Conservation (phyloP, 2,888 invertebrate genomes). For the Serripes groenlandicus region DNA sequence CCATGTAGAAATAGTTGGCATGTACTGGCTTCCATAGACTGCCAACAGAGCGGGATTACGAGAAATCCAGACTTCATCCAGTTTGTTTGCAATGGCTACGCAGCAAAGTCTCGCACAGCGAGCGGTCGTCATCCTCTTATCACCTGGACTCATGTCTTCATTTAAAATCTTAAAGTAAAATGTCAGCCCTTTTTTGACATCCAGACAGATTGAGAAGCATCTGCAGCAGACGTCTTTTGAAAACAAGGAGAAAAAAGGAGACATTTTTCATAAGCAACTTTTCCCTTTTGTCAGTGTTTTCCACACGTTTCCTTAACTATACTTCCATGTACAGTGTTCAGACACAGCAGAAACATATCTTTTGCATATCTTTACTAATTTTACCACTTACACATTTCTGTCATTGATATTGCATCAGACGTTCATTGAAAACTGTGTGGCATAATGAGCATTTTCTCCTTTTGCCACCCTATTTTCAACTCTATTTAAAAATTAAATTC, state of each 20-base stretch:
- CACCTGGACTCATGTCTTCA: slow-evolving; percentile 67
- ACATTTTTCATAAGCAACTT: too few relatives aligned
- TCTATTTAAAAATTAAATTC: neutral
- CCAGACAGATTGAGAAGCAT: neutral
- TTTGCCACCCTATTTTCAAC: too few relatives aligned
- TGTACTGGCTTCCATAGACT: slow-evolving; percentile 89
- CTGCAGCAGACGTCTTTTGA: slow-evolving; percentile 5
- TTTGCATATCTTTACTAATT: too few relatives aligned
- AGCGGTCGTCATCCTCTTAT: slow-evolving; percentile 86
- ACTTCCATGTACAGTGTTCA: too few relatives aligned
- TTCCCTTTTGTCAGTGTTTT: too few relatives aligned
- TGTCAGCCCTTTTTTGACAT: neutral
- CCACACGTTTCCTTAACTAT: too few relatives aligned
- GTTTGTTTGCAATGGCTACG: slow-evolving; percentile 88
- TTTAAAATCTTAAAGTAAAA: slow-evolving; percentile 65
- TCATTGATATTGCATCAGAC: too few relatives aligned
- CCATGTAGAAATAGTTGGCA: slow-evolving; percentile 86
- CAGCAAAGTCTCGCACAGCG: slow-evolving; percentile 88
- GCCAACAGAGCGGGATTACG: slow-evolving; percentile 89
- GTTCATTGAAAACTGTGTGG: too few relatives aligned
- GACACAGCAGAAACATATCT: too few relatives aligned
- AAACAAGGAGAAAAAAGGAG: too few relatives aligned
- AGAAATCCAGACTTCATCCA: slow-evolving; percentile 91
- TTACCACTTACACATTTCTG: too few relatives aligned
- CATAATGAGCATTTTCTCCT: too few relatives aligned